Conservation (phyloP, 2,113 vertebrate species). For the Panurus biarmicus region DNA sequence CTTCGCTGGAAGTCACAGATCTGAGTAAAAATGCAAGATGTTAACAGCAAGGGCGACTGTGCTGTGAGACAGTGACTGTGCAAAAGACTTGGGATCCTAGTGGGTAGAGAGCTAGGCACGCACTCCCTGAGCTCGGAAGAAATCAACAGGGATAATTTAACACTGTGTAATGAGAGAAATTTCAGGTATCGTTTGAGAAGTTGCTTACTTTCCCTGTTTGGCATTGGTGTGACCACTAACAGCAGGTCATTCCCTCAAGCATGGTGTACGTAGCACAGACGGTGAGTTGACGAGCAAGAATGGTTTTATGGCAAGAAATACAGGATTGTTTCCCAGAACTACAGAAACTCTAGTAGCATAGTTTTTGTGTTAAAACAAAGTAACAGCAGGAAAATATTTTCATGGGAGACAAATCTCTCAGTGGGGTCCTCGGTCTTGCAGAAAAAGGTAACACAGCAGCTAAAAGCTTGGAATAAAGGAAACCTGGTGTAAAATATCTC, state of each 20-base stretch:
- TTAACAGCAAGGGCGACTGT: not conserved
- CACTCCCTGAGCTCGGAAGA: not conserved
- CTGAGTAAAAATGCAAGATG: not conserved
- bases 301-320: not conserved
- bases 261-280: fast-evolving
- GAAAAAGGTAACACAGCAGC: not conserved
- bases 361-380: not conserved
- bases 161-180: not conserved
- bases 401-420: not conserved
- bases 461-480: not conserved
- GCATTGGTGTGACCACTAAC: not conserved
- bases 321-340: not conserved
- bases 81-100: not conserved
- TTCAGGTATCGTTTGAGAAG: not conserved
- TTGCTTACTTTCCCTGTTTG: not conserved
- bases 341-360: not conserved
- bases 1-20: not conserved
- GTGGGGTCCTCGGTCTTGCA: not conserved
- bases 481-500: not conserved
- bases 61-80: not conserved
- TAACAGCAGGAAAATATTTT: not conserved
- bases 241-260: not conserved
- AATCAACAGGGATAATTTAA: not conserved
- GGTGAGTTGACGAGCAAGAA: not conserved
- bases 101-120: not conserved